Base-by-base conservation (phyloP, 2,888 invertebrate genomes). In the Lepidochitona cinerea region DNA sequence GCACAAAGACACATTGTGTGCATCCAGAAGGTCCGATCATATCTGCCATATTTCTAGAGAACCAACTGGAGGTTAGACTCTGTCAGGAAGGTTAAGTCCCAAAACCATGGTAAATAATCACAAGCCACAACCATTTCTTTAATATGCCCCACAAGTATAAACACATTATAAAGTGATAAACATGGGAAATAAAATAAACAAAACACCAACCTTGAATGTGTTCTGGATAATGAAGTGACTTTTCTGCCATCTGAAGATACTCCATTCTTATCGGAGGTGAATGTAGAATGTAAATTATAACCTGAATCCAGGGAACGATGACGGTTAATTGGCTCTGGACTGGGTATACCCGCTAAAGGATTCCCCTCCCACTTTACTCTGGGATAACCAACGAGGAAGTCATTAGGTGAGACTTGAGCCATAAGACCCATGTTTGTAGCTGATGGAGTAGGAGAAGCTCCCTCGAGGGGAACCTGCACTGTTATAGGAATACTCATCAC, bases 201-300 rank as follows among this genome's bases (percentile, higher is more conserved):
- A n/a, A n/a, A n/a, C n/a, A n/a, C 78, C 78, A 76, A 89, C 89
- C 89, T 87, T 72, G 89, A 89, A 76, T 89, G 88, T 37, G 89
- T 87, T 53, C 88, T 84, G 6, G 89, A 89, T 36, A 89, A 78
- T 23, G 88, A 88, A 33, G 86, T 86, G 53, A 86, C 83, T 73
- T 87, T 86, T 29, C 87, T 75, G 32, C 85, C 85, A 76, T 87
- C 87, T 49, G 81, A 78, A 37, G 83, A 78, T 5, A 82, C 36
- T 6, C 80, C 72, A 29, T 79, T 75, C 52, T 70, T 53, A 69
- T 59, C 59, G 14, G 26, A 23, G 29, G 26, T 29, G 26, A 23
- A 59, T 23, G 59, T 37, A 54, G 75, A 26, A 59, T 18, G 26
- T 26, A n/a, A 41, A 32, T 65, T 72, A 26, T 70, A 74, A 33